Evolutionary conservation across 2,113 vertebrate species (phyloP).

Genomic region (Agelaius phoeniceus): DNA sequence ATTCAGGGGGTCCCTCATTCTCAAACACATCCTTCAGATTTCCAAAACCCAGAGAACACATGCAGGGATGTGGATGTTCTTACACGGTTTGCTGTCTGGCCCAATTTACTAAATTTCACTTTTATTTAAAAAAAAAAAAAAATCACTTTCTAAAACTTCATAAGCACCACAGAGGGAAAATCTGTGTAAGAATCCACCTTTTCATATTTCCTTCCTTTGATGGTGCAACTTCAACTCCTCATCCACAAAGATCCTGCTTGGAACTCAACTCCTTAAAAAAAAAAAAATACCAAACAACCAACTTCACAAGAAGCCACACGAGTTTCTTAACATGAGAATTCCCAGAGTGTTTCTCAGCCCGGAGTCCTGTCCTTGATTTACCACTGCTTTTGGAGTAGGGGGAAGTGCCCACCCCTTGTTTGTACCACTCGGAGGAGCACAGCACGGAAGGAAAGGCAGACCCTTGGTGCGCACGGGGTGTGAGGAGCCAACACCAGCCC

Average conservation of each 20-base stretch:
- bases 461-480: not conserved
- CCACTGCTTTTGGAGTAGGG: not conserved
- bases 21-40: not conserved
- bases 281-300: not conserved
- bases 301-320: not conserved
- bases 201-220: not conserved
- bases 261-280: not conserved
- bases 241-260: not conserved
- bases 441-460: rapidly evolving
- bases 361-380: not conserved
- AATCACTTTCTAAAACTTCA: not conserved
- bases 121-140: not conserved
- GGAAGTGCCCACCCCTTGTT: not conserved
- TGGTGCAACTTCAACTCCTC: not conserved
- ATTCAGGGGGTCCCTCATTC: not conserved
- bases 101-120: not conserved
- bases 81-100: not conserved
- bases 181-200: not conserved
- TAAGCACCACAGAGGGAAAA: not conserved
- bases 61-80: not conserved
- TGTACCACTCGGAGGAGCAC: not conserved
- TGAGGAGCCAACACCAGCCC: not conserved
- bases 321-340: not conserved
- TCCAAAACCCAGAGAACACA: not conserved
- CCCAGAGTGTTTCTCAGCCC: not conserved